phyloP scores from a whole-genome alignment of 2,888 invertebrate species.

The Parascotia fuliginaria region DNA sequence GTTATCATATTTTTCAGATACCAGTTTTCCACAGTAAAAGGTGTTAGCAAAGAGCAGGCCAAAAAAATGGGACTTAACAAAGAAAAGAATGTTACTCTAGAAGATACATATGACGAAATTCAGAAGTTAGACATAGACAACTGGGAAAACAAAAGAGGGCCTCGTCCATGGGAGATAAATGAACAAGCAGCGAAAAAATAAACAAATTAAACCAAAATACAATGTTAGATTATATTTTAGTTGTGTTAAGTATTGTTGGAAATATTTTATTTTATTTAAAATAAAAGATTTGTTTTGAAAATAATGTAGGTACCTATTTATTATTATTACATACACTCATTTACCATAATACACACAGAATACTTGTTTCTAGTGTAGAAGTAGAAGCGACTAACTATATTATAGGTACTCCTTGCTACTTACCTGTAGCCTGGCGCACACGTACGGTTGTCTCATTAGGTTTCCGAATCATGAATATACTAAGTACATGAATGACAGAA shows the following conservation, averaged over 20 bases:
- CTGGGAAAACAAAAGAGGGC: constrained; percentile 94
- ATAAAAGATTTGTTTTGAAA: no score
- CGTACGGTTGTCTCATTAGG: no score
- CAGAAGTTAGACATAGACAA: constrained; percentile 90
- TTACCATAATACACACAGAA: no score
- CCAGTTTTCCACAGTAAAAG: constrained; percentile 85
- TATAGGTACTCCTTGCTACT: no score
- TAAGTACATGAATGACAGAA: no score
- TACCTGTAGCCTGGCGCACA: no score
- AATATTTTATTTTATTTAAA: no score
- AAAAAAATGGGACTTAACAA: constrained; percentile 89
- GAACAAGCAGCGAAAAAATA: constrained; percentile 46
- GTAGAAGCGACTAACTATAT: no score
- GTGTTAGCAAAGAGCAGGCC: constrained; percentile 87
- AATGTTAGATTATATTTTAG: constrained; percentile 16
- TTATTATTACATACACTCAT: no score
- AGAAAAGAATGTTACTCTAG: constrained; percentile 89
- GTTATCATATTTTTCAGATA: constrained; percentile 65
- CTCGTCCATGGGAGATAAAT: constrained; percentile 93
- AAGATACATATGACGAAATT: constrained; percentile 90
- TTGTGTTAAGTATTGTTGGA: background rate
- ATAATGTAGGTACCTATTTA: no score
- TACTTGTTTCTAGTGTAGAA: no score
- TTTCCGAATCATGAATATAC: no score
- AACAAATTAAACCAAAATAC: constrained; percentile 8